Conservation (phyloP, 2,797 vertebrate species). For the Anniella stebbinsi region DNA sequence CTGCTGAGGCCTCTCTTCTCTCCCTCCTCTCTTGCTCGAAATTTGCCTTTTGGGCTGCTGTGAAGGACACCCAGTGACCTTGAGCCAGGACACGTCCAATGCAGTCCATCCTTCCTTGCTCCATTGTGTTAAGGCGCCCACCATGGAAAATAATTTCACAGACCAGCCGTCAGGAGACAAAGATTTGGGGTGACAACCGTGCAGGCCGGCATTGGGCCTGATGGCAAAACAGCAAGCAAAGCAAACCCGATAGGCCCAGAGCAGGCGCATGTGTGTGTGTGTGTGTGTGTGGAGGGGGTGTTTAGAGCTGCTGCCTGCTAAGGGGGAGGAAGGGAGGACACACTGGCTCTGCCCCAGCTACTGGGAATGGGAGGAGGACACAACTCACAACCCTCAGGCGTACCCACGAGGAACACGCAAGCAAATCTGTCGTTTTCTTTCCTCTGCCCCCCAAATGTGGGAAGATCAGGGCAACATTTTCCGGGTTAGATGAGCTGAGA, state of each 20-base stretch:
- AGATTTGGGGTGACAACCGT: neutral
- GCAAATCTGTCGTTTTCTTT: neutral
- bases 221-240: neutral
- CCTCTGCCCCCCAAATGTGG: neutral
- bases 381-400: neutral
- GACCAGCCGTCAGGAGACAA: conserved; percentile 6
- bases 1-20: neutral
- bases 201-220: neutral
- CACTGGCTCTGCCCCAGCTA: neutral
- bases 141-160: conserved; percentile 31
- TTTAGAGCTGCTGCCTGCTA: neutral
- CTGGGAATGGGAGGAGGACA: too few relatives aligned
- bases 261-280: too few relatives aligned
- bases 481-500: neutral
- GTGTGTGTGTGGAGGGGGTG: too few relatives aligned
- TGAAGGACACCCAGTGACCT: neutral
- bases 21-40: too few relatives aligned
- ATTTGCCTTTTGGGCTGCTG: neutral
- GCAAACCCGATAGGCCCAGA: neutral
- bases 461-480: neutral
- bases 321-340: neutral
- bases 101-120: neutral
- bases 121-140: conserved; percentile 6
- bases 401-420: too few relatives aligned
- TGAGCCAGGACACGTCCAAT: neutral